A percentile compares a stretch with the other conserved stretches of the same genome.
Evolutionary conservation across 2,797 vertebrate species (phyloP).

Genomic region (Etheostoma nigrum): DNA sequence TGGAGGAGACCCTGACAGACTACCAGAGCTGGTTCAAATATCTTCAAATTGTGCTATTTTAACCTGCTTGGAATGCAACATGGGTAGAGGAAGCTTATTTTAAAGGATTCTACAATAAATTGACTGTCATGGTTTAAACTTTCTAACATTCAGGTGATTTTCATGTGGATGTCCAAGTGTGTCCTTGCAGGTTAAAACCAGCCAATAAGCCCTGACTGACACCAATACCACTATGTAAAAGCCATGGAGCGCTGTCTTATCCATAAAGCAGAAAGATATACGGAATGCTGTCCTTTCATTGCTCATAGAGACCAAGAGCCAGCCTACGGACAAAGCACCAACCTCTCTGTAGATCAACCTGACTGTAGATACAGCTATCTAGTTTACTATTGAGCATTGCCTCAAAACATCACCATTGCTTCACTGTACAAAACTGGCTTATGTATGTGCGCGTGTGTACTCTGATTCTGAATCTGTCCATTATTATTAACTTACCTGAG

Average conservation of each 20-base stretch:
- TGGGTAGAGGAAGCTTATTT: not conserved
- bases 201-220: constrained; percentile 27
- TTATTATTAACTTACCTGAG: constrained; percentile 52
- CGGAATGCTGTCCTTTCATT: constrained; percentile 21
- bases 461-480: constrained; percentile 26
- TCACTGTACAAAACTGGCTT: constrained; percentile 62
- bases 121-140: not conserved
- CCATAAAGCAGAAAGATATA: constrained; percentile 12
- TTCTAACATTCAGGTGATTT: constrained; percentile 24
- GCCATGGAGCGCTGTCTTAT: constrained; percentile 60
- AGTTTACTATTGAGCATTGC: constrained; percentile 60
- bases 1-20: constrained; percentile 6
- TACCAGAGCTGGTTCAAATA: constrained; percentile 13
- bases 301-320: constrained; percentile 55
- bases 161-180: constrained; percentile 6
- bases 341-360: constrained; percentile 46
- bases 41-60: constrained; percentile 13
- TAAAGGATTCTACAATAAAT: not conserved
- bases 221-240: constrained; percentile 50
- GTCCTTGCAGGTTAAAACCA: constrained; percentile 53
- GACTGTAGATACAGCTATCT: constrained; percentile 51
- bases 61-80: constrained; percentile 39
- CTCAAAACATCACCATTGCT: constrained; percentile 59
- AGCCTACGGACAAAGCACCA: constrained; percentile 59
- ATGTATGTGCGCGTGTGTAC: constrained; percentile 49